phyloP scores from a whole-genome alignment of 2,797 vertebrate species.

The Manis crassicaudata region DNA sequence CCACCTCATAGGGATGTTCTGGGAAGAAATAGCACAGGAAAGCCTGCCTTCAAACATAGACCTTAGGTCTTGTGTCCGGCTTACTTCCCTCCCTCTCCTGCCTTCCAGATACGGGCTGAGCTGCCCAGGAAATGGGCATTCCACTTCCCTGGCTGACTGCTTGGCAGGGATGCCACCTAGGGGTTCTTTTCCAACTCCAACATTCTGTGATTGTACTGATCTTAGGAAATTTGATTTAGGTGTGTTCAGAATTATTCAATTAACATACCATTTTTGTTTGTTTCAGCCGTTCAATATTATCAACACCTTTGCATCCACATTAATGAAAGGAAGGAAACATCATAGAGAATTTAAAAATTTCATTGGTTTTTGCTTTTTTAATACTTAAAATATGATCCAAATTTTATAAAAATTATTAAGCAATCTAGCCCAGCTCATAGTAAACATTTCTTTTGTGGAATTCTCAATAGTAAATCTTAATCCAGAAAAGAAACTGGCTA shows the following conservation, averaged over 20 bases:
- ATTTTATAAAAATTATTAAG: neutral
- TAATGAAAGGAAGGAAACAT: neutral
- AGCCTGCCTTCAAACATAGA: neutral
- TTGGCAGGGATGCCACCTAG: neutral
- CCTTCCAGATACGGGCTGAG: neutral
- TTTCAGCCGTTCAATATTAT: neutral
- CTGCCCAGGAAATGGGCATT: neutral
- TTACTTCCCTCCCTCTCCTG: neutral
- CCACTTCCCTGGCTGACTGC: neutral
- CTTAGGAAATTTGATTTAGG: neutral
- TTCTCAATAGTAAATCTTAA: neutral
- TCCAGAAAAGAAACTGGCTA: neutral
- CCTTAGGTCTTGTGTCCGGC: accelerated
- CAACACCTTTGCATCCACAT: neutral
- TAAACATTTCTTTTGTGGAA: neutral
- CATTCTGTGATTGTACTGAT: conserved; percentile 28
- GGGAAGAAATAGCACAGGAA: neutral
- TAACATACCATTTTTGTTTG: neutral
- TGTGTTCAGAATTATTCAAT: conserved; percentile 33
- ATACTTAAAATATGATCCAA: conserved; percentile 34
- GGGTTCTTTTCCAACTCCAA: neutral
- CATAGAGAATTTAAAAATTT: neutral
- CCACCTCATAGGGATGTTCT: neutral
- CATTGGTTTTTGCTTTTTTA: neutral
- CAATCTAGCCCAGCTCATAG: neutral